phyloP scores from a whole-genome alignment of 2,797 vertebrate species.

The Buphagus erythrorhynchus region DNA sequence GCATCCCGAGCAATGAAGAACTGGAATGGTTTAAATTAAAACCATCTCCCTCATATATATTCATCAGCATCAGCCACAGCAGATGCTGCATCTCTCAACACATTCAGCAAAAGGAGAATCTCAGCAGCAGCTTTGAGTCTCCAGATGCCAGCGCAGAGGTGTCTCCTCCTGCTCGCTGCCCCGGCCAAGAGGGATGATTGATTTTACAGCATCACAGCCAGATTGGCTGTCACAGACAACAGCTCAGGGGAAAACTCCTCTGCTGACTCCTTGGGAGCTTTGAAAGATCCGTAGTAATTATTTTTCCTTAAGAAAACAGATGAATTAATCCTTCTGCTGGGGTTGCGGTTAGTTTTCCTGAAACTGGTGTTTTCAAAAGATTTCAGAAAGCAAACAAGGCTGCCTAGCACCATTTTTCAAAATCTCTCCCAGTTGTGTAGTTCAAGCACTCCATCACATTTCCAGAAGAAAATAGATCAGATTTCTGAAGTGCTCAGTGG shows the following conservation, averaged over 20 bases:
- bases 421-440: background rate
- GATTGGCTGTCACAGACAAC: background rate
- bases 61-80: background rate
- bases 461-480: background rate
- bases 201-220: slow-evolving; percentile 2
- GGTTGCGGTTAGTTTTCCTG: background rate
- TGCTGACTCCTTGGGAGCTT: background rate
- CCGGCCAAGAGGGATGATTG: background rate
- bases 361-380: background rate
- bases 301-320: slow-evolving; percentile 10
- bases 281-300: background rate
- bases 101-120: background rate
- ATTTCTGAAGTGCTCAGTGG: background rate
- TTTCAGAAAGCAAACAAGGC: background rate
- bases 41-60: background rate
- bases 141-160: background rate
- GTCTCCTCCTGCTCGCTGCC: background rate
- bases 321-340: background rate
- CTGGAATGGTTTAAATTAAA: background rate
- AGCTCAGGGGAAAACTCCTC: background rate
- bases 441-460: background rate
- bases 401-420: background rate
- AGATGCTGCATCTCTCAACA: background rate
- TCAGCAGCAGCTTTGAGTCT: background rate
- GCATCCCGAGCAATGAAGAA: background rate